Base-by-base conservation (phyloP, 2,888 invertebrate genomes). In the Aethes cnicana region DNA sequence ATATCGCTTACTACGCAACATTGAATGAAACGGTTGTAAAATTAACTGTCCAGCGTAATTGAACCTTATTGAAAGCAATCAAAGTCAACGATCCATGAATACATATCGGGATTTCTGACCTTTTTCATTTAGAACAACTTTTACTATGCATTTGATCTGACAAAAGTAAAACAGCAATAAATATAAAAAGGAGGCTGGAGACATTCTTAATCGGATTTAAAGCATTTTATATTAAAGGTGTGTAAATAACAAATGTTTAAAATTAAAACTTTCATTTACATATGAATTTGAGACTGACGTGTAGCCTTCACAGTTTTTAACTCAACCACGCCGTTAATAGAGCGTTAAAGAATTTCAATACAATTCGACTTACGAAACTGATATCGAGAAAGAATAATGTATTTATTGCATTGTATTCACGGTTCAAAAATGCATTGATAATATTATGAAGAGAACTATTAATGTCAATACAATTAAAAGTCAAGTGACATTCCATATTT, bases 231-330 rank as follows among this genome's bases (percentile, higher is more conserved):
- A 28, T 12, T 28, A 32, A 16, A 32, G n/a, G 1, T n/a, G 17
- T 17, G 17, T n/a, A 12, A 39, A 33, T 25, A 39, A 39, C 25
- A 25, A 16, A 23, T 16, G 9, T 12, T 21, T 8, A 36, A 4
- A 6, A 25, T 7, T 9, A 21, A 12, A 21, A 21, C 9, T 39
- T 39, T 23, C 25, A 39, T 39, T 39, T 39, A 21, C 39, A 39
- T 39, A 39, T 25, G 39, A 25, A 25, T 39, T 25, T 16, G 25
- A 25, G 16, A 25, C 39, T 39, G 25, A 39, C 25, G 23, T 4
- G n/a, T 16, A 16, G 25, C 39, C 39, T 39, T 39, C 25, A 25
- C 16, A 25, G 39, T 39, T 23, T 37, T 25, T n/a, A 25, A 7
- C 9, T 25, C 6, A 12, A n/a, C n/a, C 9, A 7, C 16, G 39